phyloP scores from a whole-genome alignment of 92 coral and sea anemone genomes.

The Actinostola sp. region DNA sequence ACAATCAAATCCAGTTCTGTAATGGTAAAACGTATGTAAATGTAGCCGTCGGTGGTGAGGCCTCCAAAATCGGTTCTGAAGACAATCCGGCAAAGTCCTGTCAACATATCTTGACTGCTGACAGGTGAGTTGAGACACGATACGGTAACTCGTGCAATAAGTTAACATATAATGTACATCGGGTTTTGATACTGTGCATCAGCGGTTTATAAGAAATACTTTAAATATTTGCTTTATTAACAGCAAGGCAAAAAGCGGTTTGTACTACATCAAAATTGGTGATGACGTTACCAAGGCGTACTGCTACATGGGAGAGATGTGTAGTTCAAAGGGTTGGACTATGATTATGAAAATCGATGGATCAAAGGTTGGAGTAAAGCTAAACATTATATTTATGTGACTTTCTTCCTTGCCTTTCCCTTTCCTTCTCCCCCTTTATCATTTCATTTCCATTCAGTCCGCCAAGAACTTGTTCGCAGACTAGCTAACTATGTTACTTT shows the following conservation, averaged over 20 bases:
- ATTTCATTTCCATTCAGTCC: not conserved
- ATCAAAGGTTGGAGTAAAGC: slow-evolving; percentile 24
- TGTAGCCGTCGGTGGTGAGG: slow-evolving; percentile 6
- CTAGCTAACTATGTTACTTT: too few relatives aligned
- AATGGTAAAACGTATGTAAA: slow-evolving; percentile 40
- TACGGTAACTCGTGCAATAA: too few relatives aligned
- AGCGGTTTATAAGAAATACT: too few relatives aligned
- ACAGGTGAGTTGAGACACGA: slow-evolving; percentile 25
- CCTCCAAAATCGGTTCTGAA: slow-evolving; percentile 5
- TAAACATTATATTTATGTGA: not conserved
- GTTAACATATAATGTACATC: too few relatives aligned
- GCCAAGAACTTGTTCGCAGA: too few relatives aligned
- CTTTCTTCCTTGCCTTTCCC: not conserved
- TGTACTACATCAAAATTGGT: slow-evolving; percentile 34
- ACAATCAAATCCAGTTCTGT: slow-evolving; percentile 45
- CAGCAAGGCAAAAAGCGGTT: slow-evolving; percentile 35
- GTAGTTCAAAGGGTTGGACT: slow-evolving; percentile 36
- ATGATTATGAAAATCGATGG: slow-evolving; percentile 52
- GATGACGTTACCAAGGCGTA: slow-evolving; percentile 19
- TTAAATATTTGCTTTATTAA: not conserved
- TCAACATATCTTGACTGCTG: slow-evolving; percentile 10
- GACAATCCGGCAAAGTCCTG: slow-evolving; percentile 42
- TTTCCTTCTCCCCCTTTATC: not conserved
- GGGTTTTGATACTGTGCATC: too few relatives aligned
- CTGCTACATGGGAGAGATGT: slow-evolving; percentile 44